Evolutionary conservation across 2,888 invertebrate species (phyloP).

Genomic region (Nymphalis polychloros): DNA sequence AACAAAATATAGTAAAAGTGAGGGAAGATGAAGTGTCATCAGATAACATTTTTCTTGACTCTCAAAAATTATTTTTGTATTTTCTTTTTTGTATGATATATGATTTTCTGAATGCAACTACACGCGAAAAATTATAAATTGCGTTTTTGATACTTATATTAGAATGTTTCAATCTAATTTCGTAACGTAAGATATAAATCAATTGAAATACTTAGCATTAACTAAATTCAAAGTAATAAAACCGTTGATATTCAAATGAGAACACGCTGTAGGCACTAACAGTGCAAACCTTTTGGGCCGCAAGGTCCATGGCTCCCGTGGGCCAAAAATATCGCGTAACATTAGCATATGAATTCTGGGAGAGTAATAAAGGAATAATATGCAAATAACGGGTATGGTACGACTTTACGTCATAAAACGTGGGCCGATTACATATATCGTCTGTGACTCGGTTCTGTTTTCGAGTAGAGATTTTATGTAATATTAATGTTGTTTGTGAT

Average conservation of each 20-base stretch:
- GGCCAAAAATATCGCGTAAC: conserved; percentile 61
- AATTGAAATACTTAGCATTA: background rate
- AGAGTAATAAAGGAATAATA: conserved; percentile 75
- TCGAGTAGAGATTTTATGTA: conserved; percentile 3
- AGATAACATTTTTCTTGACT: too few relatives aligned
- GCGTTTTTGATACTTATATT: too few relatives aligned
- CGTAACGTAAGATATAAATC: background rate
- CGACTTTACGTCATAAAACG: conserved; percentile 12
- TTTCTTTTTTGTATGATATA: too few relatives aligned
- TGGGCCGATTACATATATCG: conserved; percentile 1
- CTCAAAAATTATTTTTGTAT: too few relatives aligned
- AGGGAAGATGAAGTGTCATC: too few relatives aligned
- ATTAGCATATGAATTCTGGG: conserved; percentile 74
- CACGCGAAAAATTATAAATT: too few relatives aligned
- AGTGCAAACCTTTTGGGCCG: conserved; percentile 57
- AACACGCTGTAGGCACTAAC: conserved; percentile 42
- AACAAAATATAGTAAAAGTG: too few relatives aligned
- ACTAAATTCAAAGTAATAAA: conserved; percentile 1
- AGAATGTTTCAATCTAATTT: background rate
- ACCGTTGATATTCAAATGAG: conserved; percentile 36
- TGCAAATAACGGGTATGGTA: conserved; percentile 56
- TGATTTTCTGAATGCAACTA: too few relatives aligned
- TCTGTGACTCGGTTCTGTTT: conserved; percentile 2
- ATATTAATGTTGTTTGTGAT: background rate
- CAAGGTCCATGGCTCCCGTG: conserved; percentile 50